phyloP scores from a whole-genome alignment of 1,140 invertebrate species.

The Wasmannia auropunctata region DNA sequence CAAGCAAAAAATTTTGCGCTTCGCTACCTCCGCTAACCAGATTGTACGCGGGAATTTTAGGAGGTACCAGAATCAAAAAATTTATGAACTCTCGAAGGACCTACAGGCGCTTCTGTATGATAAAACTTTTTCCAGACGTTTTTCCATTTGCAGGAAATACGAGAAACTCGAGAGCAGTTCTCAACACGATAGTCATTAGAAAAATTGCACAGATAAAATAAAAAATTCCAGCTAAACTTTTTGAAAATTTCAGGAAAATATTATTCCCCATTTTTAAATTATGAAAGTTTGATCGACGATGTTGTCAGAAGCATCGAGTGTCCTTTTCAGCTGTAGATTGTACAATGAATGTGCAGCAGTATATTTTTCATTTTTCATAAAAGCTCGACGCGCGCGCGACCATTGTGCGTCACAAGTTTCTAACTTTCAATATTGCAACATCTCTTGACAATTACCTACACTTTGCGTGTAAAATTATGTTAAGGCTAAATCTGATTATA shows the following conservation, averaged over 20 bases:
- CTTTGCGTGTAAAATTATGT: not conserved
- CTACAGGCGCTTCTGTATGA: not conserved
- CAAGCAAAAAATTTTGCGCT: slow-evolving; percentile 13
- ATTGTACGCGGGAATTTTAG: slow-evolving; percentile 10
- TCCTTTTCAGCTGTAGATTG: not conserved
- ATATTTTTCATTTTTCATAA: not conserved
- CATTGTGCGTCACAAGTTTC: not conserved
- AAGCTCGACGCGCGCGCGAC: not conserved
- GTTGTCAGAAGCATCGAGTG: not conserved
- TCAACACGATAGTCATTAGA: not conserved
- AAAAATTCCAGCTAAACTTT: too few species aligned
- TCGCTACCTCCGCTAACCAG: not conserved
- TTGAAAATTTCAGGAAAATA: too few species aligned
- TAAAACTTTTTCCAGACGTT: slow-evolving; percentile 20
- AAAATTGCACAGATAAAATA: not conserved
- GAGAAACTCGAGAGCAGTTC: not conserved
- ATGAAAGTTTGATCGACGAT: not conserved
- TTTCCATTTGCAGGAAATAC: not conserved
- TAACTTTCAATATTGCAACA: not conserved
- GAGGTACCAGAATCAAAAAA: slow-evolving; percentile 9
- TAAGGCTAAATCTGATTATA: not conserved
- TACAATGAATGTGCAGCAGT: not conserved
- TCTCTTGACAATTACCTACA: not conserved
- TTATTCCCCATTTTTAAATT: not conserved
- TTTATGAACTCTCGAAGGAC: slow-evolving; percentile 32